Conservation (phyloP, 2,113 vertebrate genomes). For the Lophius piscatorius region DNA sequence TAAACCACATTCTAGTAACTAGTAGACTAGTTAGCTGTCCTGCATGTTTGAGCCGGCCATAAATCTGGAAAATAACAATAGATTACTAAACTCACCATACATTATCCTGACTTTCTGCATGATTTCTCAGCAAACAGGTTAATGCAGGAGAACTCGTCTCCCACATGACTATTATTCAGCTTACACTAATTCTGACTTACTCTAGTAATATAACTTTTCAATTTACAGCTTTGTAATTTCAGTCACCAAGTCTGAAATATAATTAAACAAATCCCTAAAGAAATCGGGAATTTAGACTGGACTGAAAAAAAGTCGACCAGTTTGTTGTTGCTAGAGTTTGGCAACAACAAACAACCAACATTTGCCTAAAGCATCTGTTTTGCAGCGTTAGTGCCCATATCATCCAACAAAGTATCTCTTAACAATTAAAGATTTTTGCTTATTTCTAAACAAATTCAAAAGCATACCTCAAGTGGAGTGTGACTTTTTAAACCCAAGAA, state of each 20-base stretch:
- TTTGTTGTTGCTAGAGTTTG: not conserved
- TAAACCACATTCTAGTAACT: conserved; percentile 20
- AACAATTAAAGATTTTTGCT: not conserved
- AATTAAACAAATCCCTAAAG: conserved; percentile 44
- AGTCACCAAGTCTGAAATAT: conserved; percentile 27
- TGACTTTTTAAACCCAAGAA: not conserved
- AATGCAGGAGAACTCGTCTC: not conserved
- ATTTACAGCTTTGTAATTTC: conserved; percentile 53
- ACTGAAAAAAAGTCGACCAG: not conserved
- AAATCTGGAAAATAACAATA: conserved; percentile 46
- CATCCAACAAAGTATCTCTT: not conserved
- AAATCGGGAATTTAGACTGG: conserved; percentile 19
- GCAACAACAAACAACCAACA: not conserved
- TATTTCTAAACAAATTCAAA: not conserved
- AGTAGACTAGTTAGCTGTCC: conserved; percentile 27
- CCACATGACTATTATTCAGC: conserved; percentile 10
- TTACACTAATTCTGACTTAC: conserved; percentile 39
- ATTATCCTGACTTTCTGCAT: conserved; percentile 31
- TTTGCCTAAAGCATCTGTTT: conserved; percentile 26
- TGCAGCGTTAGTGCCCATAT: not conserved
- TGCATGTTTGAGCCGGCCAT: conserved; percentile 19
- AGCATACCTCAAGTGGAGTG: not conserved
- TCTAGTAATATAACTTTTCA: conserved; percentile 40
- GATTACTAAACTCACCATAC: conserved; percentile 31
- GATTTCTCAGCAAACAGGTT: conserved; percentile 6